These are phyloP conservation scores for Sinocyclocheilus rhinocerous DNA, from an alignment of 2,113 vertebrate species.

Conservation along the genomic window DNA sequence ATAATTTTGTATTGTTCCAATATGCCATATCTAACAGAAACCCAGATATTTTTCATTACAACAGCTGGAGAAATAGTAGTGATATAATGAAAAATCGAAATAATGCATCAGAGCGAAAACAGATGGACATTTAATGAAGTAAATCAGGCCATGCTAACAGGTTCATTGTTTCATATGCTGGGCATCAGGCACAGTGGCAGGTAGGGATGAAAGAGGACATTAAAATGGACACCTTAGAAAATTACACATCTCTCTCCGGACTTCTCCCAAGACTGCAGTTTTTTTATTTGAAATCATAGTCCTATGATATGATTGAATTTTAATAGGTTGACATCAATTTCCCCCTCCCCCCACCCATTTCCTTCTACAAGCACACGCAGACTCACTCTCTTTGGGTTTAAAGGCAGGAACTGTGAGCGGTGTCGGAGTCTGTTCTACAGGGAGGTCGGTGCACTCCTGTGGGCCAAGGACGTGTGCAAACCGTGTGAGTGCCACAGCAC, in stretches of 20 bases:
- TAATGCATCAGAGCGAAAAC: slow-evolving; percentile 70
- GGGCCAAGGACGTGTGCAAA: slow-evolving; percentile 79
- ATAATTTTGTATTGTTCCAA: not conserved
- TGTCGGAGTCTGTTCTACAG: slow-evolving; percentile 86
- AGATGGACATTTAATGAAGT: slow-evolving; percentile 87
- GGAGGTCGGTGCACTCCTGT: slow-evolving; percentile 74
- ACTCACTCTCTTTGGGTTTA: slow-evolving; percentile 45
- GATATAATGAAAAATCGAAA: slow-evolving; percentile 53
- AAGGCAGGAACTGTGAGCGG: slow-evolving; percentile 88
- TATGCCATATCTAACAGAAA: not conserved
- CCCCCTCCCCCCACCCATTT: slow-evolving; percentile 46
- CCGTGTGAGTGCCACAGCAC: slow-evolving; percentile 79
- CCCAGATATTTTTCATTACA: not conserved
- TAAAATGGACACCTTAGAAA: slow-evolving; percentile 75
- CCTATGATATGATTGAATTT: slow-evolving; percentile 79
- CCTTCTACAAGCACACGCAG: not conserved
- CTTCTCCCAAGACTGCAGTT: slow-evolving; percentile 72
- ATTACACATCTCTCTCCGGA: slow-evolving; percentile 32
- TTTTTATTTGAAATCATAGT: slow-evolving; percentile 83
- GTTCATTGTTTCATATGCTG: slow-evolving; percentile 86
- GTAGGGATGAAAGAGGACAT: slow-evolving; percentile 83
- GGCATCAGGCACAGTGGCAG: slow-evolving; percentile 83
- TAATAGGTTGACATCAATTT: slow-evolving; percentile 75
- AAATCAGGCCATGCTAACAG: slow-evolving; percentile 81
- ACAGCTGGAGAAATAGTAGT: slow-evolving; percentile 19